phyloP scores from a whole-genome alignment of 1,140 invertebrate species.

The Sminthurinus signatus region DNA sequence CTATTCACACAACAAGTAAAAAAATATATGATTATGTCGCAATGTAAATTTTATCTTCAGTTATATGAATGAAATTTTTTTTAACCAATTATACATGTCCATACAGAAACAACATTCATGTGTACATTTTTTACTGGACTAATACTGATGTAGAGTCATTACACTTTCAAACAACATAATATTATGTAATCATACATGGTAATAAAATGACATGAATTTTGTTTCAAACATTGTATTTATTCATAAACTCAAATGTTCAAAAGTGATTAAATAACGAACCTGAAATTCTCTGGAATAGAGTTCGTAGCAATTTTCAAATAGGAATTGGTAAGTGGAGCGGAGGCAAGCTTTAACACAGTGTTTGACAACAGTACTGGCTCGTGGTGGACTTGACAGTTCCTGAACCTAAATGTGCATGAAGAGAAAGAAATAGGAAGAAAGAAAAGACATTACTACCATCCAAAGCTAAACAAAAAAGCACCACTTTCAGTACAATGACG shows the following conservation, averaged over 20 bases:
- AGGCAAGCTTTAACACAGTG: slow-evolving; percentile 99
- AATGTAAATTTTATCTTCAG: not conserved
- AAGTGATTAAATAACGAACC: slow-evolving; percentile 49
- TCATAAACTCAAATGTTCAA: too few relatives aligned
- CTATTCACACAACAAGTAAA: too few relatives aligned
- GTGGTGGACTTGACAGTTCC: slow-evolving; percentile 92
- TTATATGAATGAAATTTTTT: not conserved
- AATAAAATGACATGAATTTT: too few relatives aligned
- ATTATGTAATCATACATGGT: too few relatives aligned
- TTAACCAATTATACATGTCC: not conserved
- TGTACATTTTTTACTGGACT: too few relatives aligned
- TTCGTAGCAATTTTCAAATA: slow-evolving; percentile 97
- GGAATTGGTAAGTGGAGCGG: slow-evolving; percentile 93
- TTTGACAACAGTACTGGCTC: slow-evolving; percentile 96
- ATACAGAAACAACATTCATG: too few relatives aligned
- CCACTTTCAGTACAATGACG: not conserved
- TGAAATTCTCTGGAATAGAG: slow-evolving; percentile 89
- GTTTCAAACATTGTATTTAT: too few relatives aligned
- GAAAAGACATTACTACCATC: not conserved
- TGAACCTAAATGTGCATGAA: slow-evolving; percentile 76
- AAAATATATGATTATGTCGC: too few relatives aligned
- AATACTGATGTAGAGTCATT: too few relatives aligned
- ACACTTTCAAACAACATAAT: too few relatives aligned
- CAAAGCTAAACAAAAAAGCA: too few relatives aligned
- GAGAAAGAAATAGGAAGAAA: slow-evolving; percentile 16